Evolutionary conservation across 1,140 invertebrate species (phyloP), one percentile per base, ranked within the genome.

Genomic region (Drosophila ohnishii): DNA sequence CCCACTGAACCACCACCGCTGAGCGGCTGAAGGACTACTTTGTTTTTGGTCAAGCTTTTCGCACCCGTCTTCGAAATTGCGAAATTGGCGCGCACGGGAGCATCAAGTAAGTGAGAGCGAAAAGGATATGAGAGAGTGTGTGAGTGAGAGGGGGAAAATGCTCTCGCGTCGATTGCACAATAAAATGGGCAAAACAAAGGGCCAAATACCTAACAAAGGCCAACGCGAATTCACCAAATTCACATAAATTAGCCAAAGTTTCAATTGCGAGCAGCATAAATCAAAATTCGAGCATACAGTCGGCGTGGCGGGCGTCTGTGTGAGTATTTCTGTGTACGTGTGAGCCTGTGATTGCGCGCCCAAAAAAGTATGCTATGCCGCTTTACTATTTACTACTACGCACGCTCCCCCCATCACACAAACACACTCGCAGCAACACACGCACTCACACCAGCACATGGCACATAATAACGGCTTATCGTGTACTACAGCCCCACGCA

Each of bases 361-460:
- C 81, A 81, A 85, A 86, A 78, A 86, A 85, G 81, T 86, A 75
- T 85, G 82, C 81, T 81, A 75, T 86, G 75, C 70, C 53, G 64
- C 78, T 86, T 81, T 85, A 85, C 81, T 85, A 86, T 85, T 86
- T 82, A 86, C 82, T 86, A 86, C 78, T 86, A 85, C 82, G 78
- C 82, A 86, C 82, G 66, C 82, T 78, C 78, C 45, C 75, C 58
- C 78, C 44, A 55, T 55, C 13, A 14, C 19, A 37, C 51, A 50
- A 37, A 78, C 60, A 60, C 48, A 48, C 59, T 45, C 16, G 35
- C 67, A 42, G 47, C 16, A n/a, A 13, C 34, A 44, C 48, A 48
- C 35, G 37, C 37, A 69, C 56, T 35, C n/a, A 39, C 73, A 67
- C 22, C 16, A 32, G 25, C 62, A 37, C 51, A 76, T 69, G 45